Percentiles rank a stretch among this genome's conserved stretches.
Evolutionary conservation across 2,888 invertebrate genomes (phyloP).

Genomic region (Andrena camellia): DNA sequence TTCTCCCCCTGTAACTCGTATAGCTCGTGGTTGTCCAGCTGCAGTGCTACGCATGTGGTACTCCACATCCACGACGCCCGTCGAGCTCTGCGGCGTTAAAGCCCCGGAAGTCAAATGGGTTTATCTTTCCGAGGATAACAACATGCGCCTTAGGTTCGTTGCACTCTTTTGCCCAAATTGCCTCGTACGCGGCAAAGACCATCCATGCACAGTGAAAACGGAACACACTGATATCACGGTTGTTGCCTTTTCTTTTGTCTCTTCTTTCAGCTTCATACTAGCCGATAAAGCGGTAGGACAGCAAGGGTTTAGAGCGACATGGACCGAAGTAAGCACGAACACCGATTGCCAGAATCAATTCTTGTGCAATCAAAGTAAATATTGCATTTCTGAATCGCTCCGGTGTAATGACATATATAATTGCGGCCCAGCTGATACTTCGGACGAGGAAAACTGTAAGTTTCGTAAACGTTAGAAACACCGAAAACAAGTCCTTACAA

Average conservation of each 20-base stretch:
- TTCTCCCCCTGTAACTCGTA: constrained; percentile 3
- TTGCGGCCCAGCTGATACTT: constrained; percentile 92
- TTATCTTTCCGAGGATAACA: constrained; percentile 94
- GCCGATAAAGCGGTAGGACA: constrained; percentile 98
- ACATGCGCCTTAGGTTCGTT: constrained; percentile 92
- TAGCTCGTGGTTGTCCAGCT: constrained; percentile 96
- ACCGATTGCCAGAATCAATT: constrained; percentile 88
- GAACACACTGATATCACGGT: constrained; percentile 7
- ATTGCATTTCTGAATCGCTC: constrained; percentile 92
- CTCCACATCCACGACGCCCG: constrained; percentile 92
- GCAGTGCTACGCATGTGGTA: constrained; percentile 96
- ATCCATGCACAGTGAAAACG: neutral
- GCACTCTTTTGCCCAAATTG: neutral
- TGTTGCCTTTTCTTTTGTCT: neutral
- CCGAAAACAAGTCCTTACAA: constrained; percentile 50
- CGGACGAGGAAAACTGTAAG: constrained; percentile 94
- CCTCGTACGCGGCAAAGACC: too few species aligned
- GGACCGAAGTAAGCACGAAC: constrained; percentile 94
- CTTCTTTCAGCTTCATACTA: constrained; percentile 93
- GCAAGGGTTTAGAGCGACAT: constrained; percentile 96
- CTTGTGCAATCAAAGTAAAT: constrained; percentile 90
- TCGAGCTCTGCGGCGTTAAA: constrained; percentile 96
- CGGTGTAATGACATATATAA: constrained; percentile 93
- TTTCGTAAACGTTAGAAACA: constrained; percentile 80
- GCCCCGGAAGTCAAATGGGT: constrained; percentile 91